A percentile compares a stretch with the other conserved stretches of the same genome.
phyloP scores from a whole-genome alignment of 2,797 vertebrate genomes.

The Acridotheres tristis region DNA sequence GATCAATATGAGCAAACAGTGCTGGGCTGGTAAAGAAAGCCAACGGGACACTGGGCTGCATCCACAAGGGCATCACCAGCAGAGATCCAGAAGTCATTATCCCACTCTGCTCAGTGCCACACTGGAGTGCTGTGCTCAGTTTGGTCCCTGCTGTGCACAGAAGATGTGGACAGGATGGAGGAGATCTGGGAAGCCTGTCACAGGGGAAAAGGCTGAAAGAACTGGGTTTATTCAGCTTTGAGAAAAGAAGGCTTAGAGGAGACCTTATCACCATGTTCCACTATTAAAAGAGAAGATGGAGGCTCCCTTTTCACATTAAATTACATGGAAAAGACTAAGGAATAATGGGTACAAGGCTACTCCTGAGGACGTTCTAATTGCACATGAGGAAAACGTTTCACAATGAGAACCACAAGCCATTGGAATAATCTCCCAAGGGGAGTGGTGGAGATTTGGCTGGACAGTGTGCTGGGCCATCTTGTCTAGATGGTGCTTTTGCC shows the following conservation, averaged over 20 bases:
- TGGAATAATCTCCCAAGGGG: neutral
- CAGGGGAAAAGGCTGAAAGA: neutral
- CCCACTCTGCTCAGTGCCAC: neutral
- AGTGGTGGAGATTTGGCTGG: neutral
- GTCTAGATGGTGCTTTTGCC: neutral
- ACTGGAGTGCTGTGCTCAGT: neutral
- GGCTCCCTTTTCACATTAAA: neutral
- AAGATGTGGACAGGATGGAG: neutral
- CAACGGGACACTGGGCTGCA: neutral
- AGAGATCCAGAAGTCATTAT: neutral
- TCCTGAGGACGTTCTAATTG: neutral
- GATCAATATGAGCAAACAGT: neutral
- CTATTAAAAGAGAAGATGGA: neutral
- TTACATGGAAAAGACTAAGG: neutral
- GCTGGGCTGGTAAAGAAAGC: neutral
- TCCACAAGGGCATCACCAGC: neutral
- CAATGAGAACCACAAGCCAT: neutral
- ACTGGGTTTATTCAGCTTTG: neutral
- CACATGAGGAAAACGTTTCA: neutral
- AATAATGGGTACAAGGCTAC: neutral
- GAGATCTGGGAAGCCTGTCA: neutral
- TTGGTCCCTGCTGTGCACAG: neutral
- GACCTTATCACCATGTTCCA: neutral
- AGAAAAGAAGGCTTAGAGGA: neutral
- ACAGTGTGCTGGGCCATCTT: neutral